Base-by-base conservation (phyloP, 1,140 invertebrate species). In the Coptotermes formosanus region DNA sequence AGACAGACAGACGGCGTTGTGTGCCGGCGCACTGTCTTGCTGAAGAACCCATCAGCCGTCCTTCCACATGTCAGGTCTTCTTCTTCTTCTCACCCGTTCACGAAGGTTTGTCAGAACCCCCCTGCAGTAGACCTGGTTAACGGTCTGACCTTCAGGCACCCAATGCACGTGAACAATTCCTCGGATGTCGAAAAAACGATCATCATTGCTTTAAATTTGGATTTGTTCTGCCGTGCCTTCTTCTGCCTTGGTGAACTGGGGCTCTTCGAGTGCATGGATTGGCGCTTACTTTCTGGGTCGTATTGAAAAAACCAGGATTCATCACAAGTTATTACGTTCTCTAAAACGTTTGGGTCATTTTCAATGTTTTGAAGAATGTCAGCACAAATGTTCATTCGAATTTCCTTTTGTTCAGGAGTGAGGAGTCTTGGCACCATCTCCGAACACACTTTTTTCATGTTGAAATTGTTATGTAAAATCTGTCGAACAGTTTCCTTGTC, bases 321-420 rank as follows among this genome's bases (percentile, higher is more conserved):
- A 55, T 87, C 69, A 30, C 84, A 88, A 84, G 85, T 88, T 59
- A 88, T 85, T 52, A 87, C 25, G 30, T 30, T 85, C 83, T 87
- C 48, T 55, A 87, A 87, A n/a, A 87, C 83, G 43, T 87, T n/a
- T 82, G 64, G 84, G n/a, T 87, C 84, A 84, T 82, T 87, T 82
- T 87, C 86, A 55, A 87, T 55, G 59, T 84, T 69, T n/a, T 85
- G 44, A 48, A 87, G 64, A 85, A 85, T 85, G 84, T 87, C 84
- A 85, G 86, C 21, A 59, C 86, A 87, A 85, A 87, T 43, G 32
- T 88, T 75, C 64, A 75, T n/a, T n/a, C n/a, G n/a, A n/a, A n/a
- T n/a, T n/a, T n/a, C n/a, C n/a, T n/a, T n/a, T n/a, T n/a, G n/a
- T n/a, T n/a, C n/a, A n/a, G n/a, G n/a, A n/a, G n/a, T n/a, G n/a